These are phyloP conservation scores for Bubo blakistoni DNA, from an alignment of 2,113 vertebrate species.

Conservation along the genomic window DNA sequence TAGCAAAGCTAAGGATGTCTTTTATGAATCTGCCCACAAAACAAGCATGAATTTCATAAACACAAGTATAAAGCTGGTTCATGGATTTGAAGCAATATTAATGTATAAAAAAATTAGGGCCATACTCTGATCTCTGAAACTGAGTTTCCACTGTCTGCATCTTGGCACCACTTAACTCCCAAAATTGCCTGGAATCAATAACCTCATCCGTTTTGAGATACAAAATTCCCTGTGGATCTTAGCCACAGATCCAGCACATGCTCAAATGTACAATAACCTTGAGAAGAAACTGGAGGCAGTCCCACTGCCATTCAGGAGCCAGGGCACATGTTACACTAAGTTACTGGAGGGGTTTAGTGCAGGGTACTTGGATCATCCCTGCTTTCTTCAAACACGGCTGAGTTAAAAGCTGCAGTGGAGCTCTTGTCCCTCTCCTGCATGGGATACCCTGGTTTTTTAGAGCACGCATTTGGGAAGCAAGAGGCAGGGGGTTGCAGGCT, in stretches of 20 bases:
- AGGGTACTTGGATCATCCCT: background rate
- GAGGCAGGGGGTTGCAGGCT: background rate
- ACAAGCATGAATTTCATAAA: background rate
- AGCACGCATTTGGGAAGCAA: accelerated
- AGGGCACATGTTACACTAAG: background rate
- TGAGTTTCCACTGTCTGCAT: background rate
- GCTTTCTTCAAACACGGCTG: background rate
- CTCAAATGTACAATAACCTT: background rate
- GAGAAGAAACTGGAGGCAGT: background rate
- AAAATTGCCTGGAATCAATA: background rate
- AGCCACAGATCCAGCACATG: background rate
- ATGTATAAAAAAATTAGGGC: background rate
- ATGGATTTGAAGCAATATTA: background rate
- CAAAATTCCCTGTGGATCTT: background rate
- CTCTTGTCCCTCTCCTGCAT: background rate
- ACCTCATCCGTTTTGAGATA: background rate
- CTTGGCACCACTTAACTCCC: background rate
- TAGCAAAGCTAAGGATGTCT: background rate
- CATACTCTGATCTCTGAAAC: background rate
- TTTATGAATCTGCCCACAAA: background rate
- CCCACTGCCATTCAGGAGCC: background rate
- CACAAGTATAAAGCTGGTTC: background rate
- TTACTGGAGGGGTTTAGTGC: background rate
- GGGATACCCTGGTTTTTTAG: accelerated
- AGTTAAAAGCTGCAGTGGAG: background rate